Evolutionary conservation across 1,140 invertebrate genomes (phyloP), one percentile per base, ranked within the genome.

Genomic region (Drusus annulatus): DNA sequence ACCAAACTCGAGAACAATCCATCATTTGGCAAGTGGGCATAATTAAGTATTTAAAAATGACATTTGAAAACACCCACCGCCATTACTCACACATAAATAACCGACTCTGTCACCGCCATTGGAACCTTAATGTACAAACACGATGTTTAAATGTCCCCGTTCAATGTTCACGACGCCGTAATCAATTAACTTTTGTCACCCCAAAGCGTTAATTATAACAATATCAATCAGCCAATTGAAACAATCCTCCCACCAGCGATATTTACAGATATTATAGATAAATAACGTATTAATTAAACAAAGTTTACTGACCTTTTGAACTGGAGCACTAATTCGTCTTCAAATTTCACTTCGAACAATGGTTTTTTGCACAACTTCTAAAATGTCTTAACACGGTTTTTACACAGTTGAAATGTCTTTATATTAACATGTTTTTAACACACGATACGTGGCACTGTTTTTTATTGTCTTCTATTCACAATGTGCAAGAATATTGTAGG

Each of bases 271-370:
- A 2, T 4, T 19, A 56, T 21, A 8, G 4, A 56, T 17, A 7
- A 56, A 17, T n/a, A 17, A 0, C 3, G 16, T 1, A 8, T 17
- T 17, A 21, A 56, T 17, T 17, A 8, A 56, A 1, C 54, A 56
- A n/a, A 56, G n/a, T 56, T 56, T n/a, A 17, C n/a, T 56, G 54
- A 56, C 54, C 54, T 56, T 17, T n/a, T n/a, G n/a, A n/a, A n/a
- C n/a, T n/a, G n/a, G n/a, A n/a, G n/a, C n/a, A n/a, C n/a, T n/a
- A n/a, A 56, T 19, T 56, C n/a, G n/a, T 19, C 3, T 6, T 17
- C 54, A 56, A n/a, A 17, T 17, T 17, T 56, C 54, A n/a, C n/a
- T 56, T 56, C 13, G 54, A 7, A 21, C 19, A 17, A 17, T 56
- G n/a, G 16, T 28, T 56, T 56, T 56, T 56, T 56, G 52, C 54